phyloP scores from a whole-genome alignment of 2,797 vertebrate species.

The Platalea minor region DNA sequence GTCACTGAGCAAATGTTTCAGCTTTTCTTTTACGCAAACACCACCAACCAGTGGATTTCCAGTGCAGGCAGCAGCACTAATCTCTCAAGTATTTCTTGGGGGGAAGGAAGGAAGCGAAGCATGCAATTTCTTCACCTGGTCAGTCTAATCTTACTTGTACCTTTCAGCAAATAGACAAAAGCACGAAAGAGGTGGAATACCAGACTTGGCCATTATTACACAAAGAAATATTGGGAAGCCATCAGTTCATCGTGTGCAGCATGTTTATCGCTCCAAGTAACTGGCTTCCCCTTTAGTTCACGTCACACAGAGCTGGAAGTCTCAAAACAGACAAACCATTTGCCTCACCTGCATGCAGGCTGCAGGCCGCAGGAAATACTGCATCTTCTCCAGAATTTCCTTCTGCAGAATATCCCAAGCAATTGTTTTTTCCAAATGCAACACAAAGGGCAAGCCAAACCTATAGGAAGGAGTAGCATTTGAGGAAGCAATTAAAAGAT shows the following conservation, averaged over 20 bases:
- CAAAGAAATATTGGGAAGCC: neutral
- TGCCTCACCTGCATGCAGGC: slow-evolving; percentile 89
- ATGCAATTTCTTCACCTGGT: neutral
- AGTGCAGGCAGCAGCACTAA: neutral
- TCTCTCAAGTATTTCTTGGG: neutral
- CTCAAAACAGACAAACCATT: neutral
- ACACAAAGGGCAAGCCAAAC: slow-evolving; percentile 94
- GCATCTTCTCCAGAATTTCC: slow-evolving; percentile 98
- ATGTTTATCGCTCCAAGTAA: neutral
- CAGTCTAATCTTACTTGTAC: neutral
- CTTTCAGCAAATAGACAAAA: neutral
- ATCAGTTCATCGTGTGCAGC: neutral
- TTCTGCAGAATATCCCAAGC: slow-evolving; percentile 96
- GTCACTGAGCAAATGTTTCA: neutral
- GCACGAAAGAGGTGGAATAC: neutral
- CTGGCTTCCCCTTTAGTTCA: neutral
- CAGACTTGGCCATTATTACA: neutral
- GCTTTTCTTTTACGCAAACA: neutral
- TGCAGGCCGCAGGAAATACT: slow-evolving; percentile 90
- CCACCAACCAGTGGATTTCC: neutral
- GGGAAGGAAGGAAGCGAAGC: neutral
- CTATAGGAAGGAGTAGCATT: slow-evolving; percentile 64
- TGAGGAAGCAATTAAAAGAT: neutral
- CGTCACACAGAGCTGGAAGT: neutral
- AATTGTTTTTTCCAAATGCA: slow-evolving; percentile 93